phyloP scores from a whole-genome alignment of 2,797 vertebrate genomes.

The Malurus splendens region DNA sequence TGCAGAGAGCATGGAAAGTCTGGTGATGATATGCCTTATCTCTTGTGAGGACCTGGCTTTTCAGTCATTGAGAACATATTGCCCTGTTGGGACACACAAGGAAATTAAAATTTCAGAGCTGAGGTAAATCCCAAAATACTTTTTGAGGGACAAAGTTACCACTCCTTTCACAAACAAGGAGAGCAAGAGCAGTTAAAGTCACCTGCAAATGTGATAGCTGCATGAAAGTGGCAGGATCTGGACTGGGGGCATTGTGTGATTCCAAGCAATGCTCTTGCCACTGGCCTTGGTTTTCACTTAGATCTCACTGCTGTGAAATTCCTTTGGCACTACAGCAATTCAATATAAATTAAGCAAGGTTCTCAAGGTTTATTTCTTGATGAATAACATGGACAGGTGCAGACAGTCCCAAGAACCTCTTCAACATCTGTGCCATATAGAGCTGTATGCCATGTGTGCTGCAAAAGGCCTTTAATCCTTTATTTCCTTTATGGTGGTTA shows the following conservation, averaged over 20 bases:
- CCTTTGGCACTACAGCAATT: not conserved
- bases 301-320: not conserved
- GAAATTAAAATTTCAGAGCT: not conserved
- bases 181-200: not conserved
- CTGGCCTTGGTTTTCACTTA: not conserved
- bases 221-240: not conserved
- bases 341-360: not conserved
- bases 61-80: not conserved
- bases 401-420: not conserved
- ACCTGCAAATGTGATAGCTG: not conserved
- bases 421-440: not conserved
- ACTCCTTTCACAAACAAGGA: not conserved
- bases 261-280: not conserved
- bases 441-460: slow-evolving; percentile 7
- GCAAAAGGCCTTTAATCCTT: slow-evolving; percentile 20
- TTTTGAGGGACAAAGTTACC: not conserved
- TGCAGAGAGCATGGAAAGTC: not conserved
- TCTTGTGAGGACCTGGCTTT: not conserved
- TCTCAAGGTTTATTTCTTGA: slow-evolving; percentile 14
- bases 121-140: not conserved
- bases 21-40: not conserved
- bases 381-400: slow-evolving; percentile 4
- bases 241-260: not conserved
- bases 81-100: not conserved
- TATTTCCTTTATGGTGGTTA: slow-evolving; percentile 39